Evolutionary conservation across 2,888 invertebrate species (phyloP), one percentile per base, ranked within the genome.

Genomic region (Ennomos quercinarius): DNA sequence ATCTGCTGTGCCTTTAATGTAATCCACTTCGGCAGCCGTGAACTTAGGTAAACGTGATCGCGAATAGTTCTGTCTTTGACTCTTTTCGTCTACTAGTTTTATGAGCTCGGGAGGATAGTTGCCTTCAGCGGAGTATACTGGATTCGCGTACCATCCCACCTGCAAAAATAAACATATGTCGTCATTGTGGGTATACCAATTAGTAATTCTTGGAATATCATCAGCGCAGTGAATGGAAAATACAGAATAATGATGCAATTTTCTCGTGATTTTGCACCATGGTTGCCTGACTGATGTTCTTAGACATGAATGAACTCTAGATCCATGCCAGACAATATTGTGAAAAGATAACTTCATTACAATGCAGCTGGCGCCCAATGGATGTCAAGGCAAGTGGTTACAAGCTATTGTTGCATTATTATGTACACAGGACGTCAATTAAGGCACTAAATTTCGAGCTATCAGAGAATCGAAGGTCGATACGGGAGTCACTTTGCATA

Each of bases 41-140:
- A 95, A 94, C 66, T 84, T 86, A 0, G 94, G 95, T 8, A 95
- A 80, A 9, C 94, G 87, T 0, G 94, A 94, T n/a, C 87, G 76
- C 0, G 83, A 84, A 72, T 93, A 93, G 57, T 94, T 94, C 77
- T 95, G 94, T 51, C 76, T 73, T 3, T 77, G 77, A 69, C 94
- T 94, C 71, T 93, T 93, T 48, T 87, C 87, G 58, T 93, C 93
- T 0, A 95, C 91, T 9, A 90, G 73, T 54, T 89, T 80, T 57
- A 93, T 93, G 64, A 95, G 84, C 53, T 94, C 84, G 0, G 88
- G 80, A 0, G 94, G 94, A 69, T 94, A 95, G 77, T 94, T 93
- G 8, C 94, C 94, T 66, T 93, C 86, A 6, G 83, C 77, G 4
- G 91, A 90, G 71, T 90, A 94, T 2, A 94, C 86, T 1, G 94